Conservation (phyloP, 1,140 invertebrate genomes). For the Oryctes rhinoceros region DNA sequence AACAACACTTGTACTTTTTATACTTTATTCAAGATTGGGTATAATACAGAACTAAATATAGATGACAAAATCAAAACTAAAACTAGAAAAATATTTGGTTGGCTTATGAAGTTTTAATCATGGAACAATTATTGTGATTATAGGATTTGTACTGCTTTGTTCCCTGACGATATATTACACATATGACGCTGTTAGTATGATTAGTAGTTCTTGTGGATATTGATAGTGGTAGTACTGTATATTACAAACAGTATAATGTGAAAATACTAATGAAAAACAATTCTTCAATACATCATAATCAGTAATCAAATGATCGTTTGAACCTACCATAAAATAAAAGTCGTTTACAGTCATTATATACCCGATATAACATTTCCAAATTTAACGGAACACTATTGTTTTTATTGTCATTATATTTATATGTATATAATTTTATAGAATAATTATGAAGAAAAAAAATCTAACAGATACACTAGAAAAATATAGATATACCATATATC, state of each 20-base stretch:
- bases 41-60: slow-evolving; percentile 36
- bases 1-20: not conserved
- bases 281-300: not conserved
- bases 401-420: slow-evolving; percentile 36
- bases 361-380: not conserved
- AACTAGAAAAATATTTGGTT: slow-evolving; percentile 55
- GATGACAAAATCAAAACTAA: slow-evolving; percentile 46
- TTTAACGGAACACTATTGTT: slow-evolving; percentile 2
- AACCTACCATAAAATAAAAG: not conserved
- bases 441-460: slow-evolving; percentile 26
- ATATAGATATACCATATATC: slow-evolving; percentile 28
- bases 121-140: slow-evolving; percentile 47
- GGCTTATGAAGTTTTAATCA: slow-evolving; percentile 47
- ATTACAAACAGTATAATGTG: slow-evolving; percentile 1
- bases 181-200: slow-evolving; percentile 30
- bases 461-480: slow-evolving; percentile 28
- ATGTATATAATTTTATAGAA: slow-evolving; percentile 24
- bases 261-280: not conserved
- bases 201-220: slow-evolving; percentile 1
- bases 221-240: not conserved
- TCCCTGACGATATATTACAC: slow-evolving; percentile 47
- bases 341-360: not conserved
- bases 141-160: slow-evolving; percentile 54
- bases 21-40: slow-evolving; percentile 16
- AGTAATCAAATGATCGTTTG: not conserved